These are phyloP conservation scores for Conus betulinus DNA, from an alignment of 1,140 invertebrate species.

Conservation along the genomic window DNA sequence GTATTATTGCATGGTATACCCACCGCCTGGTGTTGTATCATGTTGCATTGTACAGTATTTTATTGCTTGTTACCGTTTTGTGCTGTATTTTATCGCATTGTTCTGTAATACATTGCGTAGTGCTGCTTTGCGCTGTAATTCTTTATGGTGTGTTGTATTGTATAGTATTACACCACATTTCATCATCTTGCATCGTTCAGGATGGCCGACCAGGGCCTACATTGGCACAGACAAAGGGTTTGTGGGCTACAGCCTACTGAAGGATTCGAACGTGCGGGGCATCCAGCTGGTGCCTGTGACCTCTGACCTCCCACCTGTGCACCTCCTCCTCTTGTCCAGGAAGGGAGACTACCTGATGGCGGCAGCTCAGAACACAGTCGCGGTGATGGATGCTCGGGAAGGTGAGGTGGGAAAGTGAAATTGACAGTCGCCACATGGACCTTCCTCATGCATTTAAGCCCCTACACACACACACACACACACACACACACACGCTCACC, in stretches of 20 bases:
- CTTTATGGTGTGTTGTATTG: no score
- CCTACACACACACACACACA: no score
- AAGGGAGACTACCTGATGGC: constrained; percentile 41
- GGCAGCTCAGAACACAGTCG: constrained; percentile 29
- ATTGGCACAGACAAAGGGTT: constrained; percentile 42
- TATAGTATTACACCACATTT: no score
- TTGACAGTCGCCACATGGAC: neutral
- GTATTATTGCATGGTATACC: no score
- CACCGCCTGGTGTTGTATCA: no score
- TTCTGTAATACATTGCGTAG: no score
- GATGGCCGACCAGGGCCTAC: constrained; percentile 23
- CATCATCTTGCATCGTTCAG: neutral
- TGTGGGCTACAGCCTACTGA: constrained; percentile 32
- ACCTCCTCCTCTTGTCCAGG: constrained; percentile 37
- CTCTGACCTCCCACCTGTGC: constrained; percentile 28
- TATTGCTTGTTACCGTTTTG: no score
- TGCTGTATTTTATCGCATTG: no score
- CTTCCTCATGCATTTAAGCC: neutral
- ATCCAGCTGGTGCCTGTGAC: constrained; percentile 8
- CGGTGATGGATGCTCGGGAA: constrained; percentile 20
- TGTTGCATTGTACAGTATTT: no score
- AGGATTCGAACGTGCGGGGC: constrained; percentile 4
- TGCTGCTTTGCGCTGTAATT: no score
- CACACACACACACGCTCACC: no score
- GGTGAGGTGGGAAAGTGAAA: neutral